phyloP scores from a whole-genome alignment of 2,888 invertebrate species.

The Limnephilus lunatus region DNA sequence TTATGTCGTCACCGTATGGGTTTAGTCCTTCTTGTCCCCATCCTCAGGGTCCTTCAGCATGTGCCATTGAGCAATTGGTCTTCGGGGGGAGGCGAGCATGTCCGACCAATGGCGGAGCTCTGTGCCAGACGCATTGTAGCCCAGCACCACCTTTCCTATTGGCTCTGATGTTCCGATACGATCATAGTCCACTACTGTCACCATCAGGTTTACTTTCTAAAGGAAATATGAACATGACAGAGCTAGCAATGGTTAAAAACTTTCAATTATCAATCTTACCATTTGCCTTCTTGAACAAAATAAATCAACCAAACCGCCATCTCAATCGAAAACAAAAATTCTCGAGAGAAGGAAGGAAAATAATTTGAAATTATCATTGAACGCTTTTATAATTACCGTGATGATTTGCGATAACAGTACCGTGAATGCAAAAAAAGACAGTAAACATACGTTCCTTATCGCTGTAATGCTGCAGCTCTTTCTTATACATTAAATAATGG shows the following conservation, averaged over 20 bases:
- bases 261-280: neutral
- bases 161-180: conserved; percentile 99
- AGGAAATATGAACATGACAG: conserved; percentile 66
- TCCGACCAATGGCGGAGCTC: conserved; percentile 99
- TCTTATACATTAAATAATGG: too few species aligned
- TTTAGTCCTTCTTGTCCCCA: conserved; percentile 90
- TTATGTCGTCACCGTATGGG: conserved; percentile 6
- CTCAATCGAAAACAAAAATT: neutral
- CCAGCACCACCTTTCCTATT: conserved; percentile 97
- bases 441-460: too few species aligned
- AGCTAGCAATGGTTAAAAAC: neutral
- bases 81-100: conserved; percentile 98
- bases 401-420: too few species aligned
- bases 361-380: neutral
- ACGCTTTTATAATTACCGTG: too few species aligned
- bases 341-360: neutral
- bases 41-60: conserved; percentile 99
- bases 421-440: too few species aligned
- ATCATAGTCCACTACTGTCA: conserved; percentile 99
- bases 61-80: conserved; percentile 99
- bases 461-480: too few species aligned
- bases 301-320: neutral
- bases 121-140: conserved; percentile 98
- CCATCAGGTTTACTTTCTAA: conserved; percentile 99
- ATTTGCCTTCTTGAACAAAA: neutral